phyloP scores from a whole-genome alignment of 2,888 invertebrate species.

The Penaeus monodon region DNA sequence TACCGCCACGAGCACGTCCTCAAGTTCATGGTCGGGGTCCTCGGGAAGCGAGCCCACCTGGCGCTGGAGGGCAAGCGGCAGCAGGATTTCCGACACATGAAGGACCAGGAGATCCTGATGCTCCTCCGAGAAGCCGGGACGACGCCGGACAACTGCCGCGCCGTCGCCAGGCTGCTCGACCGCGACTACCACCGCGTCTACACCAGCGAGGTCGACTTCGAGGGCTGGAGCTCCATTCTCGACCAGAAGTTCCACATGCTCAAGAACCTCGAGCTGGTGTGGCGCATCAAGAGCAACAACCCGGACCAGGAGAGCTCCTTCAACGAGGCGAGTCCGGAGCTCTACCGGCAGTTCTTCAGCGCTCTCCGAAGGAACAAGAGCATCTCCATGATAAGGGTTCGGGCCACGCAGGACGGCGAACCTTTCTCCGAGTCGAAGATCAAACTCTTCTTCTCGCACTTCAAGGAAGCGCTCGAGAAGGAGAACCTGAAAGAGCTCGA shows the following conservation, averaged over 20 bases:
- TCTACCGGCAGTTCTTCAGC: constrained; percentile 50
- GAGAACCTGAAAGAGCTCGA: constrained; percentile 54
- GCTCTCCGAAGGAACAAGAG: constrained; percentile 50
- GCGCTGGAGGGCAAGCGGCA: constrained; percentile 43
- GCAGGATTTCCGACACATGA: constrained; percentile 47
- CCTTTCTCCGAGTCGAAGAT: constrained; percentile 60
- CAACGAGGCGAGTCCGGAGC: constrained; percentile 52
- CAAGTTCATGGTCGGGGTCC: constrained; percentile 59
- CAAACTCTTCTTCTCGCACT: constrained; percentile 55
- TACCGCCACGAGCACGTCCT: constrained; percentile 56
- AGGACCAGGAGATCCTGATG: constrained; percentile 47
- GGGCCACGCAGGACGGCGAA: constrained; percentile 64
- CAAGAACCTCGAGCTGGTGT: constrained; percentile 54
- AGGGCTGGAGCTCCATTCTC: constrained; percentile 61
- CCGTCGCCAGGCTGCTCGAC: constrained; percentile 60
- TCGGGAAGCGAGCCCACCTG: constrained; percentile 49
- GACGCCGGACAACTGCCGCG: constrained; percentile 46
- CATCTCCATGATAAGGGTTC: constrained; percentile 49
- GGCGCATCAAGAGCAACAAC: constrained; percentile 63
- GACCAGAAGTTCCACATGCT: constrained; percentile 51
- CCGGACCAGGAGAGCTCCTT: constrained; percentile 65
- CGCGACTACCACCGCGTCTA: constrained; percentile 39
- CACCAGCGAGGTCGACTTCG: constrained; percentile 61
- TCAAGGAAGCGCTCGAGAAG: constrained; percentile 47
- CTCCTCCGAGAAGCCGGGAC: constrained; percentile 57